Conservation (phyloP, 1,140 invertebrate genomes). For the Telenomus remus region DNA sequence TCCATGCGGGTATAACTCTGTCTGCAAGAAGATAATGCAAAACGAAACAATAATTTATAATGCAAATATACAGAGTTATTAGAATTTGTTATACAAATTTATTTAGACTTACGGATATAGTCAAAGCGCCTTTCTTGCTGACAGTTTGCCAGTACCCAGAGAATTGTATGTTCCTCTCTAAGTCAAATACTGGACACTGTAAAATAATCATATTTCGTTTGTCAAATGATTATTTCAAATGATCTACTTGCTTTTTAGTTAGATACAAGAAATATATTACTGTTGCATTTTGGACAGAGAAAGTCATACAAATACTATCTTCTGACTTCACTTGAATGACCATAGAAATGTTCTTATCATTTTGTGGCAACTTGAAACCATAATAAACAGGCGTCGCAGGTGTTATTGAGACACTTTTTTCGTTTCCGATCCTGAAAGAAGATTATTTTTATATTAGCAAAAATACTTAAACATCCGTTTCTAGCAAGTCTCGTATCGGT, state of each 20-base stretch:
- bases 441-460: conserved; percentile 6
- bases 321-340: conserved; percentile 76
- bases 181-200: conserved; percentile 81
- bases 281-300: conserved; percentile 79
- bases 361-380: conserved; percentile 75
- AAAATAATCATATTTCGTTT: conserved; percentile 6
- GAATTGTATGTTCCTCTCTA: conserved; percentile 79
- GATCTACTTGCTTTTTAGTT: no score
- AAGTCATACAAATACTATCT: conserved; percentile 77
- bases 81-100: no score
- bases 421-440: conserved; percentile 45
- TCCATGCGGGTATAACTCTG: conserved; percentile 77
- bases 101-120: conserved; percentile 77
- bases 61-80: no score
- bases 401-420: conserved; percentile 59
- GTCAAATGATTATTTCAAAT: no score
- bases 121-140: conserved; percentile 78
- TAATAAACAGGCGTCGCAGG: conserved; percentile 78
- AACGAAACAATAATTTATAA: not conserved
- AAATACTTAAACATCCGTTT: not conserved
- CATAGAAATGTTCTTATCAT: conserved; percentile 74
- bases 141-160: conserved; percentile 81
- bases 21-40: conserved; percentile 58
- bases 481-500: no score
- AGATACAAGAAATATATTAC: conserved; percentile 60